These are phyloP conservation scores for Anguilla japonica DNA, from an alignment of 2,113 vertebrate genomes.

Conservation along the genomic window DNA sequence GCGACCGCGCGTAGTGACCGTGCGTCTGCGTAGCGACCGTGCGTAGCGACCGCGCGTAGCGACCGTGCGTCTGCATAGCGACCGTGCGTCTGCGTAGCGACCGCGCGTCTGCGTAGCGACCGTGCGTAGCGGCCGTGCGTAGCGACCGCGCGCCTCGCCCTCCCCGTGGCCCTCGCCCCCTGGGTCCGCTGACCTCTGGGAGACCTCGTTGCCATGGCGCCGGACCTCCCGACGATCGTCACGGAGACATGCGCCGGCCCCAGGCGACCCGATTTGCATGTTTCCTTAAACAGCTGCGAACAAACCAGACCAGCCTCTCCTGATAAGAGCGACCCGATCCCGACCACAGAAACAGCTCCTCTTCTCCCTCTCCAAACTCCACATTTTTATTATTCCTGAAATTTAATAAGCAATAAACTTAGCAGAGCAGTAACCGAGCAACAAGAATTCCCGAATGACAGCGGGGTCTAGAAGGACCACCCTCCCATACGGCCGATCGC, in stretches of 20 bases:
- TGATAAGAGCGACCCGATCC: not conserved
- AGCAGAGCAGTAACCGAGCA: not conserved
- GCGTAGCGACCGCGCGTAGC: not conserved
- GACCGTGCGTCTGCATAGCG: not conserved
- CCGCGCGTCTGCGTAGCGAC: not conserved
- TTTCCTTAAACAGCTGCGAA: not conserved
- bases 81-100: not conserved
- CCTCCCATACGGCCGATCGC: not conserved
- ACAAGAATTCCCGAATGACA: not conserved
- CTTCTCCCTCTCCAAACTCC: not conserved
- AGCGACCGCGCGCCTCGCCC: not conserved
- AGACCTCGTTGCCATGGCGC: not conserved
- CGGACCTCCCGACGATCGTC: not conserved
- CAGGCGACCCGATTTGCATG: not conserved
- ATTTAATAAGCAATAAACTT: not conserved
- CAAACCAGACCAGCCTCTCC: not conserved
- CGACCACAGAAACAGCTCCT: not conserved
- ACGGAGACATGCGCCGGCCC: not conserved
- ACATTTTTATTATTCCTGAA: conserved; percentile 4
- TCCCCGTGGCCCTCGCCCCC: no score
- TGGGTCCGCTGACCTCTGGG: not conserved
- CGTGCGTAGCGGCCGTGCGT: not conserved
- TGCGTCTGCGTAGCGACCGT: not conserved
- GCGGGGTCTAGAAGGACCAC: no score
- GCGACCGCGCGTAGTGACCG: not conserved